Percentiles rank a stretch among this genome's conserved stretches.
Evolutionary conservation across 1,140 invertebrate genomes (phyloP).

Genomic region (Scaptomyza pallida): DNA sequence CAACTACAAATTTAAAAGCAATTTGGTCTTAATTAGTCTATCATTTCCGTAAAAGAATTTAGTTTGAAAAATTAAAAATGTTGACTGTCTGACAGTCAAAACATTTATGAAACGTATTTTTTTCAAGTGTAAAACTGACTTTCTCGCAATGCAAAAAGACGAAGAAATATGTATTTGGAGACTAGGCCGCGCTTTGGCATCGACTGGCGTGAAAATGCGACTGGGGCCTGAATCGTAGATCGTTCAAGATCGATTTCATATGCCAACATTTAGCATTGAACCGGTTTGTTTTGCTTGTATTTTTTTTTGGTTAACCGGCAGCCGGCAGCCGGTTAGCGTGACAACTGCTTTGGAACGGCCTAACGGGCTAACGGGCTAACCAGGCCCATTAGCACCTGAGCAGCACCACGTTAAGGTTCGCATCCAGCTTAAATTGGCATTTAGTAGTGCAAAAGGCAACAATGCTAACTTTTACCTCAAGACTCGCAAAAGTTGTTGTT

Average conservation of each 20-base stretch:
- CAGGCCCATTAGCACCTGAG: conserved; percentile 62
- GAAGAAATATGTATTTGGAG: neutral
- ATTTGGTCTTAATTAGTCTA: too few species aligned
- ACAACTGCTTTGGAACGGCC: conserved; percentile 18
- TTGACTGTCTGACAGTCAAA: too few species aligned
- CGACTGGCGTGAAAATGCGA: conserved; percentile 58
- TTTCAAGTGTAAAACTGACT: conserved; percentile 32
- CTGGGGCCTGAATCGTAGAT: conserved; percentile 31
- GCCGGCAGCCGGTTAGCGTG: conserved; percentile 16
- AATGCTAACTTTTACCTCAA: conserved; percentile 50
- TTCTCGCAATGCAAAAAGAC: neutral
- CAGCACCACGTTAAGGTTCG: neutral
- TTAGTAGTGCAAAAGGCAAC: conserved; percentile 42
- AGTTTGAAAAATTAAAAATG: too few species aligned
- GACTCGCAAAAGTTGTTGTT: conserved; percentile 24
- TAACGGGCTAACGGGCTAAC: conserved; percentile 13
- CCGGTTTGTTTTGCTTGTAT: conserved; percentile 55
- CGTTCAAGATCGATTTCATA: conserved; percentile 30
- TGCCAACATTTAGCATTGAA: conserved; percentile 25
- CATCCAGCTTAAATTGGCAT: conserved; percentile 26
- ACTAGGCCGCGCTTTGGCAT: conserved; percentile 2
- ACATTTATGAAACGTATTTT: too few species aligned
- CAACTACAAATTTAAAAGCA: too few species aligned
- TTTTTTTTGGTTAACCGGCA: too few species aligned
- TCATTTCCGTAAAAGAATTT: too few species aligned